phyloP scores from a whole-genome alignment of 2,797 vertebrate genomes.

The Tokudaia muenninki region DNA sequence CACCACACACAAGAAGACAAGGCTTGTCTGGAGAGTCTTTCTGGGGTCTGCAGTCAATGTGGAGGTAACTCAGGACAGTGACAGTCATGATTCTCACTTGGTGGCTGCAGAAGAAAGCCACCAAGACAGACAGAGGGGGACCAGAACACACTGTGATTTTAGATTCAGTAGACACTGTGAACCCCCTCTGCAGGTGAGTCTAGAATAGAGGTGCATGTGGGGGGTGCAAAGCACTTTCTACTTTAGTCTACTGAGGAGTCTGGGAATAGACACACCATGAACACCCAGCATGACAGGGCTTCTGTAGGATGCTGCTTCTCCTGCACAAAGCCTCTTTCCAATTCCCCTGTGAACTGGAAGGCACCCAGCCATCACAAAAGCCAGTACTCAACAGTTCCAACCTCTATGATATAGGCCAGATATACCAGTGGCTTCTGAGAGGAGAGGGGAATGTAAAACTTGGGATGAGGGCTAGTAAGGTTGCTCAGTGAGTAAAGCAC shows the following conservation, averaged over 20 bases:
- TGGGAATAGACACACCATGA: neutral
- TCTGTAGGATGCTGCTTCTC: neutral
- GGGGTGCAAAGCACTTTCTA: neutral
- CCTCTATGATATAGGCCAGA: neutral
- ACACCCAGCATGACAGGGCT: neutral
- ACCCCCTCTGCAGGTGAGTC: neutral
- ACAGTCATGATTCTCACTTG: neutral
- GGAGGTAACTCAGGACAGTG: neutral
- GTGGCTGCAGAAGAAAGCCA: neutral
- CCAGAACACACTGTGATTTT: neutral
- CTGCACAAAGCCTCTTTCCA: neutral
- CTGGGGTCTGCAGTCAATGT: fast-evolving
- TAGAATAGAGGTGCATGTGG: neutral
- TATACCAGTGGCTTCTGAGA: neutral
- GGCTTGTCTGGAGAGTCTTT: neutral
- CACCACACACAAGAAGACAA: neutral
- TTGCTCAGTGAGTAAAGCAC: neutral
- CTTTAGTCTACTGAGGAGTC: neutral
- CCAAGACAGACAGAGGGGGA: neutral
- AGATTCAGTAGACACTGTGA: no score
- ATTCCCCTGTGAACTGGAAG: neutral
- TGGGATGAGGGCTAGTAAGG: neutral
- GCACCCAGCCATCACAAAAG: neutral
- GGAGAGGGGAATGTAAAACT: neutral
- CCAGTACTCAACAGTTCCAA: neutral